Base-by-base conservation (phyloP, 30 jellyfish, hydroid and myxozoan genomes). In the Euphysa ruthae region DNA sequence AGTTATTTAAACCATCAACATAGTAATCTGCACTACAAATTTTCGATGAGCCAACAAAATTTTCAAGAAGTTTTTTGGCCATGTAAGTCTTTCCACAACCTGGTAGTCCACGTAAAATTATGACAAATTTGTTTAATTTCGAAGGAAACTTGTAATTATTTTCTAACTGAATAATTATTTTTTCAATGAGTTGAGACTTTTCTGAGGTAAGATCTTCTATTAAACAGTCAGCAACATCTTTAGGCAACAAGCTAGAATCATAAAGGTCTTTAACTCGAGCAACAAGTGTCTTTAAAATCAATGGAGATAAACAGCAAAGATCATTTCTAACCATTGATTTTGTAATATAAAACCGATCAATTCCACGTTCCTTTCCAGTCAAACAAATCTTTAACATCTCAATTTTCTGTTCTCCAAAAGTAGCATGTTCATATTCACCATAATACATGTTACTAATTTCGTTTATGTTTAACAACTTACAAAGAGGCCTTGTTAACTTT, bases 21-120 rank as follows among this genome's bases (percentile, higher is more conserved):
- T 81, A 90, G 21, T 60, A 75, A 32, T 90, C 98, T 2, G 98
- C 98, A 66, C 94, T 82, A 46, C 97, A 88, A 35, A 79, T 69
- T n/a, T 25, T n/a, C 8, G 23, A 5, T 3, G 58, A 15, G n/a
- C n/a, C n/a, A n/a, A n/a, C n/a, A n/a, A 31, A 78, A 19, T 2
- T 18, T 49, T 51, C 4, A 27, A 4, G 30, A 12, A 22, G 23
- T 29, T 15, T 38, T 32, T 10, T 27, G 8, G 63, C 76, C 34
- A 70, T 18, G 42, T 42, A 51, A 13, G 93, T 63, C 63, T 90
- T 90, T 4, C 98, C 98, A 38, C 93, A 70, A 23, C 98, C 98
- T 44, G 94, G 98, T n/a, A 90, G 76, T 7, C 98, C 98, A 35
- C 98, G 68, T 87, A 90, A 35, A 60, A 88, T 80, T 5, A 90